phyloP scores from a whole-genome alignment of 2,797 vertebrate genomes.

The Champsocephalus gunnari region DNA sequence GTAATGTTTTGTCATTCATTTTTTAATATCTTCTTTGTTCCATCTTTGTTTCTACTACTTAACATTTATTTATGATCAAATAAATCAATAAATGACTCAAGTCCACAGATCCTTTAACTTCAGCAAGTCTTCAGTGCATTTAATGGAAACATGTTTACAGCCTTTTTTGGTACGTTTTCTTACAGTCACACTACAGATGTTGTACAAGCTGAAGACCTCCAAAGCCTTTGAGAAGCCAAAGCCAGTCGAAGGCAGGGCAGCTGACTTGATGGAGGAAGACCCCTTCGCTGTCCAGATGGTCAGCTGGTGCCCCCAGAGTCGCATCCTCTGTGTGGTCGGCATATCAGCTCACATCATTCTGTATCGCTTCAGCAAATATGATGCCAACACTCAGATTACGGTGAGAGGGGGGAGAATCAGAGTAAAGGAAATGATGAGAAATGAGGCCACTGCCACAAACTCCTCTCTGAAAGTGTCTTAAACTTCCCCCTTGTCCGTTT shows the following conservation, averaged over 20 bases:
- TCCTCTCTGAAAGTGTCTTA: background rate
- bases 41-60: background rate
- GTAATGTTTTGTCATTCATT: background rate
- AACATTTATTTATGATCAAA: background rate
- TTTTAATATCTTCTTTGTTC: background rate
- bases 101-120: background rate
- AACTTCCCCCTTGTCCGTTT: background rate
- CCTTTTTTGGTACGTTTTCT: constrained; percentile 6
- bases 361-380: constrained; percentile 96
- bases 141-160: background rate
- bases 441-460: background rate
- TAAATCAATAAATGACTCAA: background rate
- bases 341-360: constrained; percentile 94
- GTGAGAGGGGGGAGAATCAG: constrained; percentile 83
- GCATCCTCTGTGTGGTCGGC: constrained; percentile 95
- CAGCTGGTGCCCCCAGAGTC: constrained; percentile 96
- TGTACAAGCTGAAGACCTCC: constrained; percentile 97
- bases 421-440: background rate
- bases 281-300: constrained; percentile 97
- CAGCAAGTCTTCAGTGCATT: background rate
- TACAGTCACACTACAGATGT: constrained; percentile 97
- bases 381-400: constrained; percentile 93
- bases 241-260: constrained; percentile 85
- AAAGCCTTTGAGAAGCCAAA: constrained; percentile 98
- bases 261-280: constrained; percentile 94